These are phyloP conservation scores for Toxotes jaculatrix DNA, from an alignment of 2,113 vertebrate species.

Conservation along the genomic window DNA sequence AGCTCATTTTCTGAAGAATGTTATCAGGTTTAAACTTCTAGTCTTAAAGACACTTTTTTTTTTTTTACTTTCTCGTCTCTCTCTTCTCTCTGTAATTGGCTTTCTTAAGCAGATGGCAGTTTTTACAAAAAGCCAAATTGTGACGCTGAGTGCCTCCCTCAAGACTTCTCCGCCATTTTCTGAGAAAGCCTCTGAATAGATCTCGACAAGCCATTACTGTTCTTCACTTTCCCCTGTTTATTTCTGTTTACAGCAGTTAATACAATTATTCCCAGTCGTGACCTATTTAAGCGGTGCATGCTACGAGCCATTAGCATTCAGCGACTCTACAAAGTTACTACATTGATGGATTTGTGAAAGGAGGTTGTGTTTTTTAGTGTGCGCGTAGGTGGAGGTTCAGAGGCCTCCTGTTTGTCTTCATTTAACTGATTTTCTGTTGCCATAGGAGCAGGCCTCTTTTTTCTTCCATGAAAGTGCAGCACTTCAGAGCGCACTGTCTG, in stretches of 20 bases:
- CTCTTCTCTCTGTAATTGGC: conserved; percentile 71
- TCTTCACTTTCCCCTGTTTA: conserved; percentile 78
- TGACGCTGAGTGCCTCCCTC: conserved; percentile 70
- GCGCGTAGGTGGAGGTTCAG: conserved; percentile 83
- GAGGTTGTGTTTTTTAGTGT: conserved; percentile 78
- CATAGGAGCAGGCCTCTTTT: conserved; percentile 79
- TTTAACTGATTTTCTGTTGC: conserved; percentile 83
- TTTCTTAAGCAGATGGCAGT: conserved; percentile 70
- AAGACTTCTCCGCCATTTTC: conserved; percentile 69
- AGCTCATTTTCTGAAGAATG: conserved; percentile 65
- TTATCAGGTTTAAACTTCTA: conserved; percentile 62
- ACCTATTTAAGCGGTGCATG: conserved; percentile 81
- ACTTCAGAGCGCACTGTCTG: conserved; percentile 74
- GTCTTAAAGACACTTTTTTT: conserved; percentile 32
- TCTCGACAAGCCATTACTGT: conserved; percentile 72
- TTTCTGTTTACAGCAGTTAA: conserved; percentile 83
- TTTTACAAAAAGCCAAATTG: conserved; percentile 65
- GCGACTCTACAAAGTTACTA: conserved; percentile 76
- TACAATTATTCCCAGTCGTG: conserved; percentile 81
- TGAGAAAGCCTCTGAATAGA: conserved; percentile 75
- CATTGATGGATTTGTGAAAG: conserved; percentile 80
- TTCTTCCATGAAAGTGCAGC: conserved; percentile 70
- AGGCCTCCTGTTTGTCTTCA: conserved; percentile 83
- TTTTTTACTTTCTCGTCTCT: conserved; percentile 30
- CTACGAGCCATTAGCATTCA: conserved; percentile 79